A percentile compares a stretch with the other conserved stretches of the same genome.
Conservation (phyloP, 2,113 vertebrate species). For the Stomatorhinus ivindoensis region DNA sequence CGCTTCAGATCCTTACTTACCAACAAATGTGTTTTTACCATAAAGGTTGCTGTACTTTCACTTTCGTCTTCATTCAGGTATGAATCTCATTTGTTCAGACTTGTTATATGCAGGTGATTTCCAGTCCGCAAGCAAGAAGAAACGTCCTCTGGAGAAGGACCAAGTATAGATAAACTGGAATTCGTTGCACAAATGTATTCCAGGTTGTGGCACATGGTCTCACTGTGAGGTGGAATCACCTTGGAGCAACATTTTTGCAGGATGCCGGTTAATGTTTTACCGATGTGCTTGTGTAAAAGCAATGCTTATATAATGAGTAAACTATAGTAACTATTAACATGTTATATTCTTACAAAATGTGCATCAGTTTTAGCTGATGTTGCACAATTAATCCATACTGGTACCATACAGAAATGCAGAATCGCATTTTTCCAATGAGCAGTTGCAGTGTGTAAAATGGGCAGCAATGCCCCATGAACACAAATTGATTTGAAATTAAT, state of each 20-base stretch:
- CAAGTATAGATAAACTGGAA: not conserved
- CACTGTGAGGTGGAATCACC: not conserved
- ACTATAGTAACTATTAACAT: not conserved
- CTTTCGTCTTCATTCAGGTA: not conserved
- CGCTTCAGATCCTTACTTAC: not conserved
- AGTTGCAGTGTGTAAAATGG: not conserved
- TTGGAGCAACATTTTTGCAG: not conserved
- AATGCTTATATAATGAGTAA: not conserved
- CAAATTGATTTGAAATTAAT: not conserved
- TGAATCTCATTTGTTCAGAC: not conserved
- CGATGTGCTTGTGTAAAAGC: not conserved
- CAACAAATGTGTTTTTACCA: not conserved
- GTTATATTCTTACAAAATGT: not conserved
- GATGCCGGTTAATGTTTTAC: not conserved
- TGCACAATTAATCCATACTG: not conserved
- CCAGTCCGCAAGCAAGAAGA: not conserved
- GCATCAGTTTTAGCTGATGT: not conserved
- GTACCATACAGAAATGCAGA: not conserved
- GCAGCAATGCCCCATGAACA: not conserved
- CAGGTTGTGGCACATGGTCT: not conserved
- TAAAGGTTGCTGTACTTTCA: not conserved
- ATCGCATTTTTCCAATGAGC: not conserved
- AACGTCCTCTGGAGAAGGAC: not conserved
- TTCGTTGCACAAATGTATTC: no score
- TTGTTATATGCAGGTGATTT: not conserved